Evolutionary conservation across 1,140 invertebrate genomes (phyloP), one percentile per base, ranked within the genome.

Genomic region (Arion vulgaris): DNA sequence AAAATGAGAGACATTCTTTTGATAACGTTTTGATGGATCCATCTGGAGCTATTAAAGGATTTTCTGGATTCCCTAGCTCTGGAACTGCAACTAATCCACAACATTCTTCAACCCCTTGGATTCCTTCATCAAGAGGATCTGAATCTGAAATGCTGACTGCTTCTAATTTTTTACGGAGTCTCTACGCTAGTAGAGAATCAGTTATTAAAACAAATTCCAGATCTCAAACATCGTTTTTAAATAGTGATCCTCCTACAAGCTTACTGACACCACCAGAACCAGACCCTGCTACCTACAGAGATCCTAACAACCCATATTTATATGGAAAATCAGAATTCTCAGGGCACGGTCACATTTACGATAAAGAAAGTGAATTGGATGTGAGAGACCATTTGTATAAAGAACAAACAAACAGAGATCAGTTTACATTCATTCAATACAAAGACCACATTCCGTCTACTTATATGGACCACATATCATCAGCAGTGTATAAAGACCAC

Each of bases 171-270:
- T 92, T 98, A 0, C 94, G 97, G 7, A 97, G 98, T 90, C 93
- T 98, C 0, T 98, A 98, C 91, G 97, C 96, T 11, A 98, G 96
- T 89, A 94, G 97, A 45, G 97, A 98, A 91, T 98, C 97, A 89
- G 97, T 98, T 1, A 98, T 98, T 86, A 93, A 97, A 36, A 96
- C 96, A 23, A 97, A 96, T 89, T 94, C 94, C 34, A 93, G 95
- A 75, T 45, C 80, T 23, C 51, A 71, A 28, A 39, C 39, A 1
- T 38, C 36, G 28, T 73, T 38, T 62, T 23, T 81, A 11, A 81
- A 74, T 49, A 32, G n/a, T 13, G 80, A 81, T 32, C 69, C 80
- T 23, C 80, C 82, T 53, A 72, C 80, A 36, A 82, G 68, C 41
- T 74, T 68, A 36, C 73, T 77, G 62, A 51, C 77, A 28, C 75